phyloP scores from a whole-genome alignment of 1,140 invertebrate species.

The Homarus americanus region DNA sequence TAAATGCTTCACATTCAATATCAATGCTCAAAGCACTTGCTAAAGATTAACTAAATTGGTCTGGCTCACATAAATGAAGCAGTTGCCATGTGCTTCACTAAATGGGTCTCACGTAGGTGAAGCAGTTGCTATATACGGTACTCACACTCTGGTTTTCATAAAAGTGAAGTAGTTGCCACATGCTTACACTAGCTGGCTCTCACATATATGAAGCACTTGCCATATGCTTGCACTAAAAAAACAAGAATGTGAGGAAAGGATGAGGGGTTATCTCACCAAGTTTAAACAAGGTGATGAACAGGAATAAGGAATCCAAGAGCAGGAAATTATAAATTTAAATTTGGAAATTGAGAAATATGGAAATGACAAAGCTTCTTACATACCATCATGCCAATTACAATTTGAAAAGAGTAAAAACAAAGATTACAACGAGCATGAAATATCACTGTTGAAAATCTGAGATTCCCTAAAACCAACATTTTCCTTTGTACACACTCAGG shows the following conservation, averaged over 20 bases:
- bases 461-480: conserved; percentile 4
- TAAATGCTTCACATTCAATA: not conserved
- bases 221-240: not conserved
- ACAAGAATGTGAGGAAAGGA: not conserved
- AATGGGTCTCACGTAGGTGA: not conserved
- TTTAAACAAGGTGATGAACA: not conserved
- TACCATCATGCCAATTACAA: not conserved
- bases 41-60: not conserved
- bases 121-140: not conserved
- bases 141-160: too few relatives aligned
- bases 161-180: not conserved
- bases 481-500: conserved; percentile 40
- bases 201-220: not conserved
- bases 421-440: not conserved
- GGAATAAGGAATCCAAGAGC: not conserved
- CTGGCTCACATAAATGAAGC: not conserved
- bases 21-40: not conserved
- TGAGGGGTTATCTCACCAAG: not conserved
- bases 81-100: not conserved
- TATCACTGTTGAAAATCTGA: not conserved
- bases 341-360: not conserved
- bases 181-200: not conserved
- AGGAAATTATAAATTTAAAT: not conserved
- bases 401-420: not conserved
- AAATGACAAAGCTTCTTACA: not conserved